phyloP scores from a whole-genome alignment of 2,113 vertebrate genomes.

The Sinosuthora webbiana region DNA sequence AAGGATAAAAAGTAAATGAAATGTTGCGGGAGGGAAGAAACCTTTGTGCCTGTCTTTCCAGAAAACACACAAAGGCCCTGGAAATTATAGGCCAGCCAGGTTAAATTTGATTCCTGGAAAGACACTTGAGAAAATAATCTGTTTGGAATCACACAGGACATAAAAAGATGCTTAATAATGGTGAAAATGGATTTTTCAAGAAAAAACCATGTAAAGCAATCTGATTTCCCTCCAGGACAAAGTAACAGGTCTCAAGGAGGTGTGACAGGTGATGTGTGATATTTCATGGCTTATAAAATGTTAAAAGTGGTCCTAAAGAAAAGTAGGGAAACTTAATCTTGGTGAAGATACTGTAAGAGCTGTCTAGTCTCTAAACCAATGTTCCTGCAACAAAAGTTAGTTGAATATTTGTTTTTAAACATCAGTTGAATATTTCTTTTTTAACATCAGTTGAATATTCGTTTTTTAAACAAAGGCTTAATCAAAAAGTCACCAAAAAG shows the following conservation, averaged over 20 bases:
- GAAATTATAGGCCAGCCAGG: background rate
- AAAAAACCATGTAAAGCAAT: background rate
- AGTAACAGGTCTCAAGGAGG: background rate
- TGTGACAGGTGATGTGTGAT: background rate
- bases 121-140: background rate
- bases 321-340: background rate
- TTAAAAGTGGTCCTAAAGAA: background rate
- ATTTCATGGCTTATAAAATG: background rate
- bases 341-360: background rate
- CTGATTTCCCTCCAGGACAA: background rate
- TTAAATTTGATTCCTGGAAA: conserved; percentile 23
- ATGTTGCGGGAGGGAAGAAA: background rate
- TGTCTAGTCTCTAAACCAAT: background rate
- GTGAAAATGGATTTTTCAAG: background rate
- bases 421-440: background rate
- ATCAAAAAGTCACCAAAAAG: background rate
- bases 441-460: background rate
- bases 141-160: background rate
- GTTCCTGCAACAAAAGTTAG: background rate
- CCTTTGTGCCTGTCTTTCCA: background rate
- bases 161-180: background rate
- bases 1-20: background rate
- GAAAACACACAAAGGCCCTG: background rate
- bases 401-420: too few species aligned
- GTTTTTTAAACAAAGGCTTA: background rate